phyloP scores from a whole-genome alignment of 2,888 invertebrate species.

The Capitulum mitella region DNA sequence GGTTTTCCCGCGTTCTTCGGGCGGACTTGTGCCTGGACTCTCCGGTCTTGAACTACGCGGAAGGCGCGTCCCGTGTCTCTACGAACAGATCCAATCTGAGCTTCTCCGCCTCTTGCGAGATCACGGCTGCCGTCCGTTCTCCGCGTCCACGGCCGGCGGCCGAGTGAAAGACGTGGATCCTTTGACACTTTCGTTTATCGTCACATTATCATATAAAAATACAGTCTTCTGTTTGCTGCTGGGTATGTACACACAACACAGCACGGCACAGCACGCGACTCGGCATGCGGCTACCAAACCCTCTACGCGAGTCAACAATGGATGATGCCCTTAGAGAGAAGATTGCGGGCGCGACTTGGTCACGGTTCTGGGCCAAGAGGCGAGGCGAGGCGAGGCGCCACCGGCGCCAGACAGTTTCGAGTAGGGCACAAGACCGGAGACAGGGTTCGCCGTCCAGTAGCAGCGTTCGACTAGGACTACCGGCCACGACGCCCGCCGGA shows the following conservation, averaged over 20 bases:
- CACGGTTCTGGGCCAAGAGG: not conserved
- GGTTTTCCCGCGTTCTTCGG: too few relatives aligned
- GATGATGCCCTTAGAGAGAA: constrained; percentile 16
- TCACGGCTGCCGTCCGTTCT: too few relatives aligned
- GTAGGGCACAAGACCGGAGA: not conserved
- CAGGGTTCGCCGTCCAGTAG: not conserved
- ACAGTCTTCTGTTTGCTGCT: not conserved
- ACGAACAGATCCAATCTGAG: too few relatives aligned
- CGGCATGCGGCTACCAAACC: not conserved
- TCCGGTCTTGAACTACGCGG: too few relatives aligned
- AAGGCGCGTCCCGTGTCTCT: too few relatives aligned
- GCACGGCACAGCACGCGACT: not conserved
- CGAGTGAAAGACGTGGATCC: not conserved
- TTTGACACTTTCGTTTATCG: not conserved
- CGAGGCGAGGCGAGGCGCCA: not conserved
- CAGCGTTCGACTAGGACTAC: not conserved
- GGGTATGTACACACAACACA: not conserved
- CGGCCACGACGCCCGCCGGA: not conserved
- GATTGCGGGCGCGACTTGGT: not conserved
- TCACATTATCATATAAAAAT: constrained; percentile 10
- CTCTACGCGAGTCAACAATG: not conserved
- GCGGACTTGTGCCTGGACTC: too few relatives aligned
- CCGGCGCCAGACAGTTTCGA: not conserved
- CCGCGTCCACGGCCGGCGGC: too few relatives aligned
- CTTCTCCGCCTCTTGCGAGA: too few relatives aligned